A percentile compares a stretch with the other conserved stretches of the same genome.
phyloP scores from a whole-genome alignment of 2,888 invertebrate species.

The Brenthis daphne region DNA sequence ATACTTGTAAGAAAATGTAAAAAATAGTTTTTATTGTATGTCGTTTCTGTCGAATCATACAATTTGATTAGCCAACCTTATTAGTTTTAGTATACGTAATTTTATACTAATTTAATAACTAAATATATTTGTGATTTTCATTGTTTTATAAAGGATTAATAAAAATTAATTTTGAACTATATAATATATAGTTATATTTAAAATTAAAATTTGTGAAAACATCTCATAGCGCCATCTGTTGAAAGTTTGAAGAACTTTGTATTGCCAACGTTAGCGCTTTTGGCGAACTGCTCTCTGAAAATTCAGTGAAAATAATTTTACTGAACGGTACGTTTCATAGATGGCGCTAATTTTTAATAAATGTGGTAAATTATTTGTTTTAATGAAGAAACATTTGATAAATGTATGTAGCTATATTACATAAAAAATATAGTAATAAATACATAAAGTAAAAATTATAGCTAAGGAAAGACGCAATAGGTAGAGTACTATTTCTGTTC shows the following conservation, averaged over 20 bases:
- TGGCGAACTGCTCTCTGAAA: background rate
- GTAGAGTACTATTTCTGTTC: background rate
- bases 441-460: background rate
- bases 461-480: background rate
- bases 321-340: background rate
- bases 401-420: too few species aligned
- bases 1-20: too few species aligned
- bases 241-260: background rate
- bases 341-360: background rate
- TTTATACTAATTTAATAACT: too few species aligned
- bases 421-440: background rate
- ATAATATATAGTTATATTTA: background rate
- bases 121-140: too few species aligned
- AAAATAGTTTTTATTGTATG: too few species aligned
- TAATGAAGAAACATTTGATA: too few species aligned
- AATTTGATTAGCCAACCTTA: too few species aligned
- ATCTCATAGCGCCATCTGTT: slow-evolving; percentile 5
- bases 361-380: too few species aligned
- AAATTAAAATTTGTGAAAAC: background rate
- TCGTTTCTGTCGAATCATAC: too few species aligned
- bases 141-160: too few species aligned
- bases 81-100: too few species aligned
- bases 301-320: background rate
- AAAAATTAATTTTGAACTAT: background rate
- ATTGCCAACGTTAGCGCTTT: background rate